Conservation (phyloP, 2,888 invertebrate species). For the Gibbula magus region DNA sequence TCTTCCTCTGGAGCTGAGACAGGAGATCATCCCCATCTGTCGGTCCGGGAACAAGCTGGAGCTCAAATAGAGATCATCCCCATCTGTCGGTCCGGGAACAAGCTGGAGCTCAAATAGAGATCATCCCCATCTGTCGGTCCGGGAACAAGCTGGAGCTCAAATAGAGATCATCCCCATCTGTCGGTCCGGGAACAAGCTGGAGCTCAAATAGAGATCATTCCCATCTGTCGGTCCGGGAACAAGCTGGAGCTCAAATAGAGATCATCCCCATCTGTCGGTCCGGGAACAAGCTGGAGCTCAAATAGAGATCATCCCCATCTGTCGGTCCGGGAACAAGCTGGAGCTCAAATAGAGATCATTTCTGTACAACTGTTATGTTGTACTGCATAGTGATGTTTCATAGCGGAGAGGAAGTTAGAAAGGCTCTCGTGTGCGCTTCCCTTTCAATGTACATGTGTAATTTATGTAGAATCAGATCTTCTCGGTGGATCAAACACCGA, state of each 20-base stretch:
- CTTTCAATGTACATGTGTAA: no score
- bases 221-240: constrained; percentile 62
- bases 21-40: constrained; percentile 65
- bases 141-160: neutral
- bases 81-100: constrained; percentile 60
- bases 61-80: constrained; percentile 37
- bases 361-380: no score
- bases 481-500: no score
- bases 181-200: constrained; percentile 55
- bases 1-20: constrained; percentile 64
- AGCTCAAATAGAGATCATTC: constrained; percentile 51
- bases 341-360: constrained; percentile 32
- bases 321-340: constrained; percentile 56
- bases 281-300: constrained; percentile 51
- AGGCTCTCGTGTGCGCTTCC: no score
- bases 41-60: constrained; percentile 56
- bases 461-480: no score
- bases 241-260: constrained; percentile 43
- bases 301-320: constrained; percentile 59
- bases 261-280: constrained; percentile 65
- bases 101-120: constrained; percentile 36
- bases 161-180: constrained; percentile 66
- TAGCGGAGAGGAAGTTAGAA: no score
- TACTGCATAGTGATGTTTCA: no score
- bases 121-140: neutral